Evolutionary conservation across 2,888 invertebrate species (phyloP).

Genomic region (Caenorhabditis panamensis): DNA sequence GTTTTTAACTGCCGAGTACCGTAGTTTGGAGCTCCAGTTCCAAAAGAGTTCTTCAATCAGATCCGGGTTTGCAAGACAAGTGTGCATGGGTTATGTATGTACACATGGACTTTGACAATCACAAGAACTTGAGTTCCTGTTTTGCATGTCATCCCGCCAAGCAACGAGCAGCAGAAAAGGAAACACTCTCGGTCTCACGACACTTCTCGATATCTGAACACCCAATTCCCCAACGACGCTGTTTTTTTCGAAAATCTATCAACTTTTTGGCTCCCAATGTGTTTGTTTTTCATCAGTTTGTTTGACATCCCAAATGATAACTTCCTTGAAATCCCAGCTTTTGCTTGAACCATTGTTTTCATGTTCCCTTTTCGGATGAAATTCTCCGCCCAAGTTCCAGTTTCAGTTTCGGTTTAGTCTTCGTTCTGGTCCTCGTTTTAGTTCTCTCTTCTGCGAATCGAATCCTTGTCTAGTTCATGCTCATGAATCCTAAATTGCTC

Average conservation of each 20-base stretch:
- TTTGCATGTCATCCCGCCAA: constrained; percentile 6
- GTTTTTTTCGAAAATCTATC: constrained; percentile 40
- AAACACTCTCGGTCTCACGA: constrained; percentile 25
- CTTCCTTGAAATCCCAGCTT: constrained; percentile 22
- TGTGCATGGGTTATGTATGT: not conserved
- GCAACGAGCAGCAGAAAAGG: not conserved
- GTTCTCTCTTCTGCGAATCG: not conserved
- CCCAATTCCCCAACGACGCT: constrained; percentile 42
- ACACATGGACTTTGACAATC: not conserved
- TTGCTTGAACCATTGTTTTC: constrained; percentile 14
- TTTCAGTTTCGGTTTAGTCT: not conserved
- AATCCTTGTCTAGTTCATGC: not conserved
- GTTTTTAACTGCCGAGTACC: not conserved
- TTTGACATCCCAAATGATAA: constrained; percentile 40
- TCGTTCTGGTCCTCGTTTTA: too few relatives aligned
- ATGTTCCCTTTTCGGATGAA: not conserved
- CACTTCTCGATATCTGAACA: constrained; percentile 19
- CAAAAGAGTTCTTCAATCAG: not conserved
- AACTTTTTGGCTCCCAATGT: constrained; percentile 31
- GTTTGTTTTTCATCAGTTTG: constrained; percentile 49
- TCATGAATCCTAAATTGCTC: not conserved
- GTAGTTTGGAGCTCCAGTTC: not conserved
- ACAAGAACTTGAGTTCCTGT: constrained; percentile 30
- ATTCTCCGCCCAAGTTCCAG: not conserved
- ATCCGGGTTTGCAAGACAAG: too few relatives aligned